Evolutionary conservation across 2,113 vertebrate genomes (phyloP).

Genomic region (Reinhardtius hippoglossoides): DNA sequence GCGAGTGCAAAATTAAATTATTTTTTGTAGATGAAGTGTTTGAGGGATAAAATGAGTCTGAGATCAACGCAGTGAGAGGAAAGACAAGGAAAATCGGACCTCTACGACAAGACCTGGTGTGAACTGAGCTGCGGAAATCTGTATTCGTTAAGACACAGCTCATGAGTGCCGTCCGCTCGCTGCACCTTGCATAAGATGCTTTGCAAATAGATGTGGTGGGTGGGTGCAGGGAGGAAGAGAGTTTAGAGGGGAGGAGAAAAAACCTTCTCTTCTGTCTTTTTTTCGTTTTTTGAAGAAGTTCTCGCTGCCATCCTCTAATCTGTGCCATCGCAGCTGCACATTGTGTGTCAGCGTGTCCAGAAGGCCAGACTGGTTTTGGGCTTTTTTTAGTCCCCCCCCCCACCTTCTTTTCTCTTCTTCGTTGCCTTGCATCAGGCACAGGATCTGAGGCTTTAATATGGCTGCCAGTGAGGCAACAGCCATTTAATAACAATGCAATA

Average conservation of each 20-base stretch:
- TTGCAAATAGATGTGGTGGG: constrained; percentile 60
- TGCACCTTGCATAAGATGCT: constrained; percentile 59
- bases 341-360: constrained; percentile 68
- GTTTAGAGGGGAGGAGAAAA: constrained; percentile 27
- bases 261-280: constrained; percentile 9
- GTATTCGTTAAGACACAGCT: constrained; percentile 57
- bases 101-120: constrained; percentile 17
- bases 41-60: constrained; percentile 13
- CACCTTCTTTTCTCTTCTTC: constrained; percentile 35
- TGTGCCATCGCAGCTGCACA: constrained; percentile 64
- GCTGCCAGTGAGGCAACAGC: constrained; percentile 79
- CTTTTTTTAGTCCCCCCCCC: neutral
- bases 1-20: constrained; percentile 29
- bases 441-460: constrained; percentile 80
- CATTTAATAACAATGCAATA: constrained; percentile 85
- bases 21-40: constrained; percentile 47
- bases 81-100: neutral
- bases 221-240: constrained; percentile 34
- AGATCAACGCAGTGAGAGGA: constrained; percentile 7
- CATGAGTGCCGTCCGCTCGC: constrained; percentile 35
- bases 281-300: constrained; percentile 48
- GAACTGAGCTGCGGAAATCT: constrained; percentile 45
- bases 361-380: constrained; percentile 52
- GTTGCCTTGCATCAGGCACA: constrained; percentile 69
- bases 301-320: constrained; percentile 59